Percentiles rank a stretch among this genome's conserved stretches.
Conservation (phyloP, 1,140 invertebrate genomes). For the Cherax quadricarinatus region DNA sequence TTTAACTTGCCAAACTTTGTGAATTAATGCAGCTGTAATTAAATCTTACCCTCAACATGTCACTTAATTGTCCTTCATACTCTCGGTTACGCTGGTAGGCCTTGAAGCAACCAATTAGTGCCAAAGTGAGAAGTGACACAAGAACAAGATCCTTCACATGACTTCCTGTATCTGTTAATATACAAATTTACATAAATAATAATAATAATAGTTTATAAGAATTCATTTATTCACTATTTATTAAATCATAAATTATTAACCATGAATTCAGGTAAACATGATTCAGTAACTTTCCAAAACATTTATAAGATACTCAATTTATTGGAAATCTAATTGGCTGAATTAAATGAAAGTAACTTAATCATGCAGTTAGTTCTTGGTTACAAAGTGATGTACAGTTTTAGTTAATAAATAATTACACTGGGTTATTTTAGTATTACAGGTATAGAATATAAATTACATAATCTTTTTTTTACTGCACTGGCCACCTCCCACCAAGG, state of each 20-base stretch:
- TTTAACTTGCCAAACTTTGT: no score
- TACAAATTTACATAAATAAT: background rate
- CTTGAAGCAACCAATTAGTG: slow-evolving; percentile 92
- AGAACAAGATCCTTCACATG: slow-evolving; percentile 92
- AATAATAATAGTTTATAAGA: background rate
- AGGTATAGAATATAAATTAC: no score
- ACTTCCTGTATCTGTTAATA: slow-evolving; percentile 80
- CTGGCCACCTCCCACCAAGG: no score
- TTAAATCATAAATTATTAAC: background rate
- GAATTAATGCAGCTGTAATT: no score
- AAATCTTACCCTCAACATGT: slow-evolving; percentile 85
- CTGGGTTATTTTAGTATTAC: no score
- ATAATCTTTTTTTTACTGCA: no score
- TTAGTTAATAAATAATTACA: no score
- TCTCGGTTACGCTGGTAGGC: slow-evolving; percentile 92
- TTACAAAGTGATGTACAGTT: background rate
- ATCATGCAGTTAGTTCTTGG: background rate
- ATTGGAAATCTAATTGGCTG: no score
- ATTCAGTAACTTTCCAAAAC: no score
- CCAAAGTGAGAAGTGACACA: slow-evolving; percentile 87
- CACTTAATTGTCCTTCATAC: slow-evolving; percentile 88
- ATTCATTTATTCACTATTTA: background rate
- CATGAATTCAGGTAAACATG: no score
- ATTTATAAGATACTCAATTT: no score
- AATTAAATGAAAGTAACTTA: background rate